phyloP scores from a whole-genome alignment of 2,888 invertebrate species.

The Cerastis rubricosa region DNA sequence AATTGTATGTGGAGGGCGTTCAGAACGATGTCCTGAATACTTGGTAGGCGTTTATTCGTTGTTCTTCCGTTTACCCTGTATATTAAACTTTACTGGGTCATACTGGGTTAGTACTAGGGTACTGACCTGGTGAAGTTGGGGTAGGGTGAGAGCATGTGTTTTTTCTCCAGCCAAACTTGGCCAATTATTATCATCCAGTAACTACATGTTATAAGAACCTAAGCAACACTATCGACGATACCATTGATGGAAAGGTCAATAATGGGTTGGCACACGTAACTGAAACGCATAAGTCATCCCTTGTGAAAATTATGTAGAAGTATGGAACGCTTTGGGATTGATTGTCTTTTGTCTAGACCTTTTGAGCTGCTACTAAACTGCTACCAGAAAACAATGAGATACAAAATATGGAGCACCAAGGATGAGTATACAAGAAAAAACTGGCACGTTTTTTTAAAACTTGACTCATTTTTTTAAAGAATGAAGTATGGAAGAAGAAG shows the following conservation, averaged over 20 bases:
- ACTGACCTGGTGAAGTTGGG: neutral
- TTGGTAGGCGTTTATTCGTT: no score
- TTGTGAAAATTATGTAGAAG: neutral
- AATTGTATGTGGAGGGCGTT: no score
- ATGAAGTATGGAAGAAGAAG: no score
- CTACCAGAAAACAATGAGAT: neutral
- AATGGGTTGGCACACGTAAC: neutral
- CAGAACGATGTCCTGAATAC: no score
- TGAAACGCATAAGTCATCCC: neutral
- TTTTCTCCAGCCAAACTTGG: neutral
- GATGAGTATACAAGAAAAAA: neutral
- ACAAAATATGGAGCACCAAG: neutral
- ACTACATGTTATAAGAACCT: neutral
- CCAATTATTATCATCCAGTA: neutral
- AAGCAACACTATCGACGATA: neutral
- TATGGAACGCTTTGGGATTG: neutral
- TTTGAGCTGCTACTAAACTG: neutral
- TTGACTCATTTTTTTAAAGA: no score
- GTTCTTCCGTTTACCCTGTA: no score
- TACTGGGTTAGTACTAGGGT: neutral
- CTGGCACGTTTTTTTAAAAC: no score
- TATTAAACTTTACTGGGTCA: neutral
- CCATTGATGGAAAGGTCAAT: neutral
- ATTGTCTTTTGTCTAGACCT: neutral
- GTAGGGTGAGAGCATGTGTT: neutral